Percentiles rank a stretch among this genome's conserved stretches.
Evolutionary conservation across 1,140 invertebrate genomes (phyloP).

Genomic region (Tetramorium simillimum): DNA sequence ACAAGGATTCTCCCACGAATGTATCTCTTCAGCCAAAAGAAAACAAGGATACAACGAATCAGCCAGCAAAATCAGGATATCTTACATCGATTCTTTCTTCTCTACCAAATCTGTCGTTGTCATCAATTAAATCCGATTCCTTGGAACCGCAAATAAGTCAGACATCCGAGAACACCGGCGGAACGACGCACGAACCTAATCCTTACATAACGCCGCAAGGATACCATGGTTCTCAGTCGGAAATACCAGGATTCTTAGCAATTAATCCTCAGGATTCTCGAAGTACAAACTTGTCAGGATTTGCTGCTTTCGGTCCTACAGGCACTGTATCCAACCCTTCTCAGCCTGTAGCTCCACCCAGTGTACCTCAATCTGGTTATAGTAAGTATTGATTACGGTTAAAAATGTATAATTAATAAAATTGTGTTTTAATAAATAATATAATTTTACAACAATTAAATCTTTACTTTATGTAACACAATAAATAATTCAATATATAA

Average conservation of each 20-base stretch:
- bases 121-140: slow-evolving; percentile 73
- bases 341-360: slow-evolving; percentile 37
- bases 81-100: slow-evolving; percentile 82
- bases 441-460: neutral
- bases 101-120: slow-evolving; percentile 80
- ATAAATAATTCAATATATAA: neutral
- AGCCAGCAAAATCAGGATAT: slow-evolving; percentile 77
- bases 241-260: slow-evolving; percentile 52
- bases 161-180: slow-evolving; percentile 8
- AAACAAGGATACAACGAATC: slow-evolving; percentile 58
- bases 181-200: slow-evolving; percentile 55
- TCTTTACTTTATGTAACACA: neutral
- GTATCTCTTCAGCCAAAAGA: slow-evolving; percentile 34
- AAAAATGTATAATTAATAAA: neutral
- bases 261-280: slow-evolving; percentile 58
- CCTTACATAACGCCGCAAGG: slow-evolving; percentile 49
- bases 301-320: slow-evolving; percentile 28
- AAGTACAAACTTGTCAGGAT: slow-evolving; percentile 48
- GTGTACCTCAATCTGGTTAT: slow-evolving; percentile 55
- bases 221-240: slow-evolving; percentile 22
- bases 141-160: slow-evolving; percentile 46
- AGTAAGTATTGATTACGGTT: slow-evolving; percentile 55
- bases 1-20: slow-evolving; percentile 29
- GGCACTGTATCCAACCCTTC: slow-evolving; percentile 6
- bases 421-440: neutral